Evolutionary conservation across 37 sponge, comb jelly and placozoan species (phyloP).

Genomic region (Eunapius fragilis): DNA sequence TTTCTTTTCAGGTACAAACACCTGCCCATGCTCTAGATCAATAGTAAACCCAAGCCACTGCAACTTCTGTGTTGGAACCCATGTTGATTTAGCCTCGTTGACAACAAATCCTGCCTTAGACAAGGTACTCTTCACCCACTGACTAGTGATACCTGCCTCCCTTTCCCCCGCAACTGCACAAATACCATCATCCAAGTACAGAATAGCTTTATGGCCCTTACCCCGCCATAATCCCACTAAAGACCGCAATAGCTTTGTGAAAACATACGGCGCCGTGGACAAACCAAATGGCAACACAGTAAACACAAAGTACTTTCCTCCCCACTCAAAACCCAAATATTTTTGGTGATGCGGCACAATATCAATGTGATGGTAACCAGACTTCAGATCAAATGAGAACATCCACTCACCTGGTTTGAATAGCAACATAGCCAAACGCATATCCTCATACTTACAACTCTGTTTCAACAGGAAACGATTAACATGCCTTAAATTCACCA

Average conservation of each 20-base stretch:
- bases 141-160: too few species aligned
- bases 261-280: constrained; percentile 18
- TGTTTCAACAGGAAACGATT: constrained; percentile 9
- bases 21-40: constrained; percentile 13
- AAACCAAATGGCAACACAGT: constrained; percentile 36
- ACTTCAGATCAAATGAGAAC: constrained; percentile 23
- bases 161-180: not conserved
- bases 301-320: not conserved
- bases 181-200: constrained; percentile 55
- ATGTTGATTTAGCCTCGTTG: constrained; percentile 11
- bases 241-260: constrained; percentile 26
- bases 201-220: not conserved
- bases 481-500: constrained; percentile 13
- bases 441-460: constrained; percentile 24
- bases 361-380: constrained; percentile 21
- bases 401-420: constrained; percentile 20
- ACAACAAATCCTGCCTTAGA: constrained; percentile 13
- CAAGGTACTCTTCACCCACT: too few species aligned
- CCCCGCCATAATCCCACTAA: not conserved
- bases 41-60: constrained; percentile 25
- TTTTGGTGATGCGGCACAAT: not conserved
- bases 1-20: constrained; percentile 16
- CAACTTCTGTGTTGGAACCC: not conserved
- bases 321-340: constrained; percentile 17
- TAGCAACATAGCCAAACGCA: constrained; percentile 10